Conservation (phyloP, 2,797 vertebrate genomes). For the Darevskia nairensis region DNA sequence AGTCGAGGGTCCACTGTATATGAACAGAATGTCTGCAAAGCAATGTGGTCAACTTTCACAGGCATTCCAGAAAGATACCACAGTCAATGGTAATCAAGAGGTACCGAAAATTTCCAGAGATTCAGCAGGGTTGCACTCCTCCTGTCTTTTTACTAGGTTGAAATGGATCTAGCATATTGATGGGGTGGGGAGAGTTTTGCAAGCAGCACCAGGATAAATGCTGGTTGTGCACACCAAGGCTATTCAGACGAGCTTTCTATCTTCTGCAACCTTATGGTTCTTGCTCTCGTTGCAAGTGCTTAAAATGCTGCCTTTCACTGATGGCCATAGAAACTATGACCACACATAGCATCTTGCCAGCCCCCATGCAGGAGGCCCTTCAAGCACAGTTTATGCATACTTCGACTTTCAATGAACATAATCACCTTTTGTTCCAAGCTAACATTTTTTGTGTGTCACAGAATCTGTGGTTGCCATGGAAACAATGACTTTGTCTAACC, state of each 20-base stretch:
- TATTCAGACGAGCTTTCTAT: not conserved
- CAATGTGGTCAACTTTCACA: too few species aligned
- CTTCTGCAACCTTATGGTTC: not conserved
- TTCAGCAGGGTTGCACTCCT: too few species aligned
- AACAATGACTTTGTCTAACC: conserved; percentile 8
- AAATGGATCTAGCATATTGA: too few species aligned
- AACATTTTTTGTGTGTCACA: not conserved
- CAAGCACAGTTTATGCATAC: not conserved
- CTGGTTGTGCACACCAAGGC: not conserved
- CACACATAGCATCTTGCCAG: not conserved
- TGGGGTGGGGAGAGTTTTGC: too few species aligned
- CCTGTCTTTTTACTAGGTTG: too few species aligned
- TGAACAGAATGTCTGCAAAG: too few species aligned
- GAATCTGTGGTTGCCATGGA: not conserved
- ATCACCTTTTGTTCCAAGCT: not conserved
- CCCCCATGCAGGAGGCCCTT: not conserved
- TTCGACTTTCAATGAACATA: not conserved
- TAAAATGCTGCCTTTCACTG: not conserved
- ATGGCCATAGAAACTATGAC: not conserved
- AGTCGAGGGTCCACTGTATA: too few species aligned
- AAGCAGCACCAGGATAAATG: too few species aligned
- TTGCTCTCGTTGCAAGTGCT: not conserved
- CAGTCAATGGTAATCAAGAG: too few species aligned
- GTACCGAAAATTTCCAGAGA: too few species aligned
- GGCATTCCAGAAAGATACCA: too few species aligned